A percentile compares a stretch with the other conserved stretches of the same genome.
These are phyloP conservation scores for Brachyhypopomus occidentalis DNA, from an alignment of 2,113 vertebrate species.

Conservation along the genomic window DNA sequence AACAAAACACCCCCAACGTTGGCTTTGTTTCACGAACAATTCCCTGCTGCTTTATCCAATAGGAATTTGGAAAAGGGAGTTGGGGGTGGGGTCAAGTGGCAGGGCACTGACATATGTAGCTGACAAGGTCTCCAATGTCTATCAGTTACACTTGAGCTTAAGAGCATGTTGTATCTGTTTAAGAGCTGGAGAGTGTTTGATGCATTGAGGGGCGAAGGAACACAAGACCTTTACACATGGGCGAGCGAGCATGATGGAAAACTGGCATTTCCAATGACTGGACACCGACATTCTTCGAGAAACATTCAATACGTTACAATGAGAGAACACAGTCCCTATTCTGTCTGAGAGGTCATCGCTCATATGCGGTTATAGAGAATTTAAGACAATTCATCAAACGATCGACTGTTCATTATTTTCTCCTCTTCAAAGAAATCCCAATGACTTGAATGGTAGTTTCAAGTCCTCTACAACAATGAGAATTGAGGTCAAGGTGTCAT, in stretches of 20 bases:
- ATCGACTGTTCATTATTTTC: not conserved
- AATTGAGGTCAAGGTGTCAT: slow-evolving; percentile 1
- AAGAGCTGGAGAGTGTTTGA: slow-evolving; percentile 62
- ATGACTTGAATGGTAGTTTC: not conserved
- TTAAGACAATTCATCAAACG: not conserved
- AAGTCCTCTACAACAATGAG: not conserved
- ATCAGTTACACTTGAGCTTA: slow-evolving; percentile 50
- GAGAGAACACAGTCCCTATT: not conserved
- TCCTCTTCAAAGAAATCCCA: not conserved
- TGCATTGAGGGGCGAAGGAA: slow-evolving; percentile 58
- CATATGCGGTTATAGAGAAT: not conserved
- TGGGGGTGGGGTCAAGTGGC: slow-evolving; percentile 65
- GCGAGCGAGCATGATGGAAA: not conserved
- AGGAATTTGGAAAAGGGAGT: slow-evolving; percentile 45
- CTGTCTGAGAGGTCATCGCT: not conserved
- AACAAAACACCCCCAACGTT: slow-evolving; percentile 56
- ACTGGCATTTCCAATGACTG: not conserved
- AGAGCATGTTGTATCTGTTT: slow-evolving; percentile 41
- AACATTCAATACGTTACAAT: not conserved
- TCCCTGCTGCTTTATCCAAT: slow-evolving; percentile 66
- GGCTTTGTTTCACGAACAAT: slow-evolving; percentile 70
- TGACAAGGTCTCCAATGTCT: slow-evolving; percentile 68
- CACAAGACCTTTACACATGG: slow-evolving; percentile 12
- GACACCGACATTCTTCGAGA: not conserved
- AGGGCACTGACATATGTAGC: slow-evolving; percentile 72